Evolutionary conservation across 2,113 vertebrate genomes (phyloP).

Genomic region (Lucifuga dentata): DNA sequence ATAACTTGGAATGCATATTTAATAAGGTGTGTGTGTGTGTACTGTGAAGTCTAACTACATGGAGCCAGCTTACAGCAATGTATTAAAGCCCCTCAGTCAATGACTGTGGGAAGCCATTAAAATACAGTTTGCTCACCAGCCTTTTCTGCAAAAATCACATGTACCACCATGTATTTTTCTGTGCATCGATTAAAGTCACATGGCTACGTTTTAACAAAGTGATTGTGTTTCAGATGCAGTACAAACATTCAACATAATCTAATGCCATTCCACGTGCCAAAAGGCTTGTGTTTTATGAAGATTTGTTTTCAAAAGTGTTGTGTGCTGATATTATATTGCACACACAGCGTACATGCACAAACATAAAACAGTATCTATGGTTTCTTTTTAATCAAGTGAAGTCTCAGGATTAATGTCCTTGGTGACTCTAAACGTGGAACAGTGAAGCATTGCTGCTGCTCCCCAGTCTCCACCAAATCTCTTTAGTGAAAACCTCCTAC

Average conservation of each 20-base stretch:
- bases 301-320: too few species aligned
- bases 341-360: constrained; percentile 2
- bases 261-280: too few species aligned
- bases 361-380: constrained; percentile 2
- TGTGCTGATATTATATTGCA: background rate
- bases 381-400: constrained; percentile 32
- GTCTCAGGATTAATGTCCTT: constrained; percentile 22
- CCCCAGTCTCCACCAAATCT: constrained; percentile 17
- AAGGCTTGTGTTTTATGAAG: too few species aligned
- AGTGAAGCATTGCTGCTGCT: constrained; percentile 8
- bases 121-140: constrained; percentile 17
- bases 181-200: constrained; percentile 18
- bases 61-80: constrained; percentile 24
- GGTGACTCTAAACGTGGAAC: constrained; percentile 4
- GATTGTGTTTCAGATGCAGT: background rate
- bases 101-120: constrained; percentile 42
- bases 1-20: constrained; percentile 70
- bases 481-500: constrained; percentile 26
- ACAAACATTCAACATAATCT: background rate
- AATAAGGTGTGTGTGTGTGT: constrained; percentile 45
- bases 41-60: constrained; percentile 46
- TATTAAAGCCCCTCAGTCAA: constrained; percentile 45
- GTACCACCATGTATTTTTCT: constrained; percentile 22
- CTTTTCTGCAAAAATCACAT: constrained; percentile 36
- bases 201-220: background rate